Conservation (phyloP, 1,140 invertebrate species). For the Scaptomyza hsui region DNA sequence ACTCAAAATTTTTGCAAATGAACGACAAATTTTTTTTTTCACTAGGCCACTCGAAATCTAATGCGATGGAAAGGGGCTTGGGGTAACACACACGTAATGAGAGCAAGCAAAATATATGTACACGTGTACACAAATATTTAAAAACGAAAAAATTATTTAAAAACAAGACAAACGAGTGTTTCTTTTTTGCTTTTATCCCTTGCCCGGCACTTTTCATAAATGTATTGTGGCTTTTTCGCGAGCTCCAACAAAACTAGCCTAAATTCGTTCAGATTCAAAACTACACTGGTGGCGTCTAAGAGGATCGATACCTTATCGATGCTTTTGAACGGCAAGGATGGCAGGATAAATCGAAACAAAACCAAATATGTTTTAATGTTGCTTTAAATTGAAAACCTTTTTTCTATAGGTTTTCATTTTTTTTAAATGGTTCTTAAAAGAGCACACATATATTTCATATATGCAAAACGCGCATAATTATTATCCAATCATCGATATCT, state of each 20-base stretch:
- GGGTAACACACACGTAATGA: constrained; percentile 33
- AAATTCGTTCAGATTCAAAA: constrained; percentile 17
- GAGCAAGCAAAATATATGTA: constrained; percentile 23
- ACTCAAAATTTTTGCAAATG: constrained; percentile 7
- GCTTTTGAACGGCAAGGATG: constrained; percentile 5
- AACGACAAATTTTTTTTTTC: constrained; percentile 21
- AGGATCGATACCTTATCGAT: constrained; percentile 23
- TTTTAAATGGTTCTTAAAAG: too few species aligned
- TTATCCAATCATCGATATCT: constrained; percentile 18
- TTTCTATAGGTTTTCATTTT: not conserved
- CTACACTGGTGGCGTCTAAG: constrained; percentile 6
- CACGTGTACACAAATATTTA: constrained; percentile 42
- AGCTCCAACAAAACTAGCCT: constrained; percentile 13
- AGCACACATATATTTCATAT: not conserved
- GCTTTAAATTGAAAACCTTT: not conserved
- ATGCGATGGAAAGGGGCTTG: constrained; percentile 6
- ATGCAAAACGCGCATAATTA: not conserved
- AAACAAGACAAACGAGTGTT: constrained; percentile 44
- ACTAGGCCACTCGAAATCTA: constrained; percentile 4
- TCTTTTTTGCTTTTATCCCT: constrained; percentile 27
- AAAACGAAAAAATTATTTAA: constrained; percentile 38
- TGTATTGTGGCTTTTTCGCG: not conserved
- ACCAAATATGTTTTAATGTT: not conserved
- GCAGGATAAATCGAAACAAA: constrained; percentile 3
- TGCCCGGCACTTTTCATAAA: constrained; percentile 9